A percentile compares a stretch with the other conserved stretches of the same genome.
Conservation (phyloP, 2,113 vertebrate genomes). For the Scartelaos histophorus region DNA sequence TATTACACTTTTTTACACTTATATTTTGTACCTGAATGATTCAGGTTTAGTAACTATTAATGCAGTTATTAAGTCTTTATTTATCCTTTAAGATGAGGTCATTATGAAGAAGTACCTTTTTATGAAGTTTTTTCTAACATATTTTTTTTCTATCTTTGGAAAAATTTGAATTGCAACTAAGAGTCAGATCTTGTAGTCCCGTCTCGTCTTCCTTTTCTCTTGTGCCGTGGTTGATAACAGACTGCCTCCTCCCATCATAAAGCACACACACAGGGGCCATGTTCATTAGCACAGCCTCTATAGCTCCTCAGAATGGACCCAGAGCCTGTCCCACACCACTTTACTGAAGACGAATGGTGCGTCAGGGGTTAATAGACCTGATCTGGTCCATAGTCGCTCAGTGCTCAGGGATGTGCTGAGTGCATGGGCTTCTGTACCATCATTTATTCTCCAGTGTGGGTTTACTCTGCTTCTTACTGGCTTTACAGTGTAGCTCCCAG, state of each 20-base stretch:
- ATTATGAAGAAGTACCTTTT: too few species aligned
- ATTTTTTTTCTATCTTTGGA: too few species aligned
- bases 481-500: neutral
- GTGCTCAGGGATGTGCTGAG: slow-evolving; percentile 36
- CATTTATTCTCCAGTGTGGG: slow-evolving; percentile 1
- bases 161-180: neutral
- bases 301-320: slow-evolving; percentile 21
- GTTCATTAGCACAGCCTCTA: slow-evolving; percentile 22
- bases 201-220: neutral
- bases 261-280: neutral
- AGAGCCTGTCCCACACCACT: slow-evolving; percentile 51
- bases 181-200: neutral
- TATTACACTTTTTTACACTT: neutral
- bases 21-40: neutral
- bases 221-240: neutral
- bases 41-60: too few species aligned
- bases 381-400: slow-evolving; percentile 43
- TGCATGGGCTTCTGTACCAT: slow-evolving; percentile 30
- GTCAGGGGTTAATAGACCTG: slow-evolving; percentile 41
- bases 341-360: slow-evolving; percentile 37
- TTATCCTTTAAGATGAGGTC: too few species aligned
- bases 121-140: too few species aligned
- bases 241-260: neutral
- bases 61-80: too few species aligned
- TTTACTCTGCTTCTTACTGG: neutral